Base-by-base conservation (phyloP, 2,888 invertebrate species). In the Lomographa bimaculata region DNA sequence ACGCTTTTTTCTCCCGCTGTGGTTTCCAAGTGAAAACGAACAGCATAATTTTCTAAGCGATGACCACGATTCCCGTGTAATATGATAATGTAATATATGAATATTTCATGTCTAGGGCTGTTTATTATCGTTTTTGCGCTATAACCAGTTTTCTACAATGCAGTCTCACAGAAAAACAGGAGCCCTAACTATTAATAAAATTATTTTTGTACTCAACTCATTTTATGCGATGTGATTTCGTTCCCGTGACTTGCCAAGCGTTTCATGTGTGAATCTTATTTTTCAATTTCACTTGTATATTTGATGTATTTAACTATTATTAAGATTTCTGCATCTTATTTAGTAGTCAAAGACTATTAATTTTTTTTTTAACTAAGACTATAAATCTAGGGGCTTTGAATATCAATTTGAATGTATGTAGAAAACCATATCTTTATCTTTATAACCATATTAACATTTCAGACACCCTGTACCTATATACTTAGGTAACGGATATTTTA, bases 1-100 rank as follows among this genome's bases (percentile, higher is more conserved):
- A 53, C 36, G 35, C 36, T 47, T 71, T 74, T 79, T 76, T 71
- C 53, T 56, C 50, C 38, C 57, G 46, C 50, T 63, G 68, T 60
- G 68, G 71, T 76, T 76, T 69, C 71, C 70, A 64, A 84, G 79
- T 83, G 79, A 84, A 87, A 87, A 82, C 70, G 78, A 79, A 82
- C 71, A 77, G 80, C 72, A 82, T 83, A 80, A 85, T 87, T 86
- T 84, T 79, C 80, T 79, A 79, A 80, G 72, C 82, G 74, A 79
- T 79, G 76, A 78, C 81, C 84, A 85, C 82, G 80, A 78, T 77
- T 81, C 84, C 73, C 83, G 63, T 84, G 89, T 87, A 86, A 84
- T 87, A 89, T 89, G 86, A 86, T 89, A 89, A 89, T 87, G 79
- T 67, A 66, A 73, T 66, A 73, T 81, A 86, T 85, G 85, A 83